Evolutionary conservation across 2,888 invertebrate genomes (phyloP), one percentile per base, ranked within the genome.

Genomic region (Hyposoter dolosus): DNA sequence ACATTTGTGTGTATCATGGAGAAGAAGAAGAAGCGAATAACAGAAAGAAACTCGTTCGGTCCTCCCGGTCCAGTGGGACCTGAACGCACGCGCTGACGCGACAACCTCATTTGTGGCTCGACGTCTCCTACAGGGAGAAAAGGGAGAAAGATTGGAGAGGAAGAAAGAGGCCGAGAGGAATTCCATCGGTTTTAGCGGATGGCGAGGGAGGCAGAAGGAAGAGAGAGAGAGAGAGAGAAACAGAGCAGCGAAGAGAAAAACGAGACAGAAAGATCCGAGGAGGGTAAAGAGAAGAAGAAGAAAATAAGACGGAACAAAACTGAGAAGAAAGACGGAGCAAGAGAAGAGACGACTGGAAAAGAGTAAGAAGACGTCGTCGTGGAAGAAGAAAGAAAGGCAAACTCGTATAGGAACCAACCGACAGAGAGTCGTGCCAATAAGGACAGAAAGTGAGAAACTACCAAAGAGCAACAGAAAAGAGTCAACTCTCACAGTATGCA

Each of bases 101-200:
- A 93, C 93, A 93, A 93, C 91, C 93, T 93, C 93, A 93, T 93
- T 93, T 93, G 93, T 93, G 93, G 93, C 92, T 84, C 93, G 91
- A 92, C 91, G 90, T 90, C 91, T 92, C 90, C 91, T 89, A 89
- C 81, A 86, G 85, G 86, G 88, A 85, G 83, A 76, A 28, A 84
- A 60, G 84, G 83, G 60, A 78, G 77, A 35, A 71, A 86, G 82
- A 79, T 60, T 72, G 81, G 75, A 77, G 75, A 80, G 50, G 71
- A 84, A 83, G 79, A 68, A 66, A 47, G 72, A 85, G 78, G 50
- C 71, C 40, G 75, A 75, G 82, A 82, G 75, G 76, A 83, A 84
- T 82, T 83, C 83, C 85, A 83, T 80, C 77, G 80, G 83, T 77
- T 80, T 86, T 68, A 23, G 19, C 17, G 50, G 53, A 83, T 45